Base-by-base conservation (phyloP, 2,888 invertebrate species). In the Oscheius sp. region DNA sequence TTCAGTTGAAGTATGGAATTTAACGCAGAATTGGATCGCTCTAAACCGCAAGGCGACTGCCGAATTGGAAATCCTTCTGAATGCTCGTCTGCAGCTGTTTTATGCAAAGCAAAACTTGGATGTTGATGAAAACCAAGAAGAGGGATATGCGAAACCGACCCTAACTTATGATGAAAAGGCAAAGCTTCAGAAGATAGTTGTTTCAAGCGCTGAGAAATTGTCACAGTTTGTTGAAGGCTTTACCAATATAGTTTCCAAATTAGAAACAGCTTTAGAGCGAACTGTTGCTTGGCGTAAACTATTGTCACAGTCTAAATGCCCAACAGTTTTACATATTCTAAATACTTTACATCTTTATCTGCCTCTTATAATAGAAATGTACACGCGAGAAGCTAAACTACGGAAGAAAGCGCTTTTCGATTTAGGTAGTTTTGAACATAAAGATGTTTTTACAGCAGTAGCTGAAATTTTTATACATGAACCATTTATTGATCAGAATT, bases 1-100 rank as follows among this genome's bases (percentile, higher is more conserved):
- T 52, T 77, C 78, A 0, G 76, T 82, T 21, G 82, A 84, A 76
- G 79, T 82, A 12, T 84, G 81, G 81, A 84, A 84, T 72, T 69
- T 82, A 69, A 80, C 80, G 1, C 78, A 78, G 73, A 78, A 80
- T 53, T 84, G 84, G 84, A 74, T 53, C 9, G 73, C 73, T 3
- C 59, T 75, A 2, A 72, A 79, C n/a, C 58, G 63, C 18, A 74
- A 69, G 52, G 72, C 78, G 0, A 66, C 71, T 1, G 58, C 66
- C 12, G 41, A 49, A 18, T n/a, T 81, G 23, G 77, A 80, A 55
- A 55, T 49, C 9, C 55, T 84, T 12, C 52, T 77, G 0, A 79
- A 79, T 70, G 72, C 46, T 13, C 76, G 81, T n/a, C 75, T 81
- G 29, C 72, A 78, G 69, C 13, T 82, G 41, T 41, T 76, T 23